A percentile compares a stretch with the other conserved stretches of the same genome.
Conservation (phyloP, 1,140 invertebrate genomes). For the Musca vetustissima region DNA sequence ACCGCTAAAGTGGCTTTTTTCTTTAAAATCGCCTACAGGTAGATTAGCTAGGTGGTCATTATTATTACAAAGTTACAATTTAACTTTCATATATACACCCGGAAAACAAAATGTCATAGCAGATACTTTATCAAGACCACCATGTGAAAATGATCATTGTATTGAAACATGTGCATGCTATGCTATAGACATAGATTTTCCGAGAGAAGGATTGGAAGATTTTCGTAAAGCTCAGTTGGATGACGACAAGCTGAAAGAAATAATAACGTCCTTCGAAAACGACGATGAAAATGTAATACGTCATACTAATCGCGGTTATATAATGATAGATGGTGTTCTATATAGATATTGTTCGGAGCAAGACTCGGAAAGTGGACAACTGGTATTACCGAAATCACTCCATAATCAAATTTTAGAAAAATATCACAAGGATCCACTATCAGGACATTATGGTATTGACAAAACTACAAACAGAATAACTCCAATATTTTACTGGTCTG, state of each 20-base stretch:
- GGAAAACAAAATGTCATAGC: not conserved
- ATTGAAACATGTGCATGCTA: not conserved
- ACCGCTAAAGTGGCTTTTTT: slow-evolving; percentile 57
- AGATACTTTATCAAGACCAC: not conserved
- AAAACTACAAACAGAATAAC: not conserved
- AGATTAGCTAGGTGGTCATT: slow-evolving; percentile 57
- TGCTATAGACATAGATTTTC: not conserved
- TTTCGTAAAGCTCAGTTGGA: not conserved
- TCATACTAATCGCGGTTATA: not conserved
- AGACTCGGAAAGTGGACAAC: not conserved
- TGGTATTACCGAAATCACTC: not conserved
- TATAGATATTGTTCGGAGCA: not conserved
- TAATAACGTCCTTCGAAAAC: not conserved
- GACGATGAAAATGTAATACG: not conserved
- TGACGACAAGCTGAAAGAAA: not conserved
- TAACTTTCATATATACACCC: slow-evolving; percentile 3
- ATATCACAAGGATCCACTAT: not conserved
- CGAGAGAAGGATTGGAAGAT: not conserved
- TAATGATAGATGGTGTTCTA: not conserved
- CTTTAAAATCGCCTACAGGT: slow-evolving; percentile 53
- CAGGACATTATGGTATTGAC: not conserved
- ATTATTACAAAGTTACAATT: slow-evolving; percentile 53
- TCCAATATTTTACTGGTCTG: not conserved
- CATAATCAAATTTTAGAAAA: not conserved
- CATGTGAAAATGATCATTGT: not conserved